Percentiles rank a stretch among this genome's conserved stretches.
These are phyloP conservation scores for Ammodytes dubius DNA, from an alignment of 2,113 vertebrate genomes.

Conservation along the genomic window DNA sequence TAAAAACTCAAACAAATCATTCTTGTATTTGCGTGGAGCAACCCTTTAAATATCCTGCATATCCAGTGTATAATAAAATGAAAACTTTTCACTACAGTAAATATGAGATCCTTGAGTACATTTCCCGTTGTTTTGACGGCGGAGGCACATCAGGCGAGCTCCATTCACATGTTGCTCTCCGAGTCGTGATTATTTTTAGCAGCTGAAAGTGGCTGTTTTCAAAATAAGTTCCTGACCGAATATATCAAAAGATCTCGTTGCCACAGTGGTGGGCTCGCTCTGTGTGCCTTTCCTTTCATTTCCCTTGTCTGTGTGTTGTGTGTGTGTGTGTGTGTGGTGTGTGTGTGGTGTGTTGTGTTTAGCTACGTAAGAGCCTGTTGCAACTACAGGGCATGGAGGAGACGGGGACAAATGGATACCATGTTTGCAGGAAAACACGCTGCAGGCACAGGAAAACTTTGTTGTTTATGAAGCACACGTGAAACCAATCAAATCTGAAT, in stretches of 20 bases:
- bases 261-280: slow-evolving; percentile 58
- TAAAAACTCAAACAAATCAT: not conserved
- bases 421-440: slow-evolving; percentile 84
- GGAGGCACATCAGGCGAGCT: slow-evolving; percentile 48
- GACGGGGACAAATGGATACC: slow-evolving; percentile 85
- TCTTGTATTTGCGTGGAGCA: not conserved
- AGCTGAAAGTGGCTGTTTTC: slow-evolving; percentile 71
- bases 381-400: slow-evolving; percentile 70
- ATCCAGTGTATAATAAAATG: not conserved
- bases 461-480: slow-evolving; percentile 88
- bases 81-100: not conserved
- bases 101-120: slow-evolving; percentile 1
- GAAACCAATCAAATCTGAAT: slow-evolving; percentile 88
- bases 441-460: slow-evolving; percentile 82
- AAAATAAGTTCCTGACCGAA: slow-evolving; percentile 71
- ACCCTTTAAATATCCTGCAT: slow-evolving; percentile 14
- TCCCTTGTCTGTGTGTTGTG: slow-evolving; percentile 22
- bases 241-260: slow-evolving; percentile 68
- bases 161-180: slow-evolving; percentile 63
- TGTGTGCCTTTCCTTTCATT: slow-evolving; percentile 53
- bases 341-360: slow-evolving; percentile 15
- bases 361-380: slow-evolving; percentile 59
- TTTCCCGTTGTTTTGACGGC: slow-evolving; percentile 52
- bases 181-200: slow-evolving; percentile 73
- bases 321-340: slow-evolving; percentile 11